These are phyloP conservation scores for Stegastes partitus DNA, from an alignment of 2,113 vertebrate genomes.

Conservation along the genomic window DNA sequence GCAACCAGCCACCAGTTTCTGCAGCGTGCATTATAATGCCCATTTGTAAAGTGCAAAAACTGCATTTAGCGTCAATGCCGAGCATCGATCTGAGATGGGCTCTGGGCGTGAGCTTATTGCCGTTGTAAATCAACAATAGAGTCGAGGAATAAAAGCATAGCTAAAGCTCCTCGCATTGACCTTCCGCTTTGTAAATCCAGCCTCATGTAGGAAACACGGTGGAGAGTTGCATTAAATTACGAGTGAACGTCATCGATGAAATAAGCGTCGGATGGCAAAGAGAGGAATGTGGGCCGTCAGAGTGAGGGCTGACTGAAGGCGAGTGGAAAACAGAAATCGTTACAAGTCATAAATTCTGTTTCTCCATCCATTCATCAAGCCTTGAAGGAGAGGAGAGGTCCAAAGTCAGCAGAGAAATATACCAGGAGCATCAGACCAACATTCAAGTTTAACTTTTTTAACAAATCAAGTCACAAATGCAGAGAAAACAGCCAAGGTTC, in stretches of 20 bases:
- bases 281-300: not conserved
- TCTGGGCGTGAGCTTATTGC: slow-evolving; percentile 42
- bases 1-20: slow-evolving; percentile 8
- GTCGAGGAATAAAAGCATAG: not conserved
- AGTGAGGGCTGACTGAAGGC: slow-evolving; percentile 3
- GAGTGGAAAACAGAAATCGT: slow-evolving; percentile 27
- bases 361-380: slow-evolving; percentile 25
- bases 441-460: not conserved
- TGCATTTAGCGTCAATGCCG: slow-evolving; percentile 43
- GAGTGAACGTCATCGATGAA: not conserved
- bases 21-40: slow-evolving; percentile 38
- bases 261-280: not conserved
- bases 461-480: slow-evolving; percentile 5
- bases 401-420: not conserved
- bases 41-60: slow-evolving; percentile 51
- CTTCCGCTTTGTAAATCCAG: slow-evolving; percentile 30
- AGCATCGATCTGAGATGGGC: slow-evolving; percentile 35
- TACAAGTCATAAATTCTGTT: slow-evolving; percentile 25
- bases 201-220: slow-evolving; percentile 8
- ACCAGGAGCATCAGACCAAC: slow-evolving; percentile 5
- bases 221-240: not conserved
- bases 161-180: slow-evolving; percentile 34
- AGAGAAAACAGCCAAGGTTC: slow-evolving; percentile 30
- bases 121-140: slow-evolving; percentile 50
- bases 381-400: not conserved